A percentile compares a stretch with the other conserved stretches of the same genome.
phyloP scores from a whole-genome alignment of 1,140 invertebrate genomes.

The Cotesia typhae region DNA sequence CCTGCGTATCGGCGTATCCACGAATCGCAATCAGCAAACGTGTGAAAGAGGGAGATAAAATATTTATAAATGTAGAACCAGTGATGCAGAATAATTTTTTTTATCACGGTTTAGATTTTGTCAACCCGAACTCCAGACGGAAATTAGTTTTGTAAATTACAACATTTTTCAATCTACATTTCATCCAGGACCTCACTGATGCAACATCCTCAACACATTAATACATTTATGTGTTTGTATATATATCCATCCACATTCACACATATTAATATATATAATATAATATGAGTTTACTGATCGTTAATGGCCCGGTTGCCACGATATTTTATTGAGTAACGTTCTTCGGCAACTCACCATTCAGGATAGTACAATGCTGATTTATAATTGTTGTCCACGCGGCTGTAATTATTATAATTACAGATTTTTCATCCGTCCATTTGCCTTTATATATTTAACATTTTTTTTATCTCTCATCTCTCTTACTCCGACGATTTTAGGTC shows the following conservation, averaged over 20 bases:
- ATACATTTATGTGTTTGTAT: background rate
- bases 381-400: conserved; percentile 33
- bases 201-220: background rate
- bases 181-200: background rate
- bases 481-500: too few species aligned
- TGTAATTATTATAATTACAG: conserved; percentile 63
- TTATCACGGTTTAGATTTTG: background rate
- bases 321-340: conserved; percentile 30
- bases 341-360: conserved; percentile 19
- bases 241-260: too few species aligned
- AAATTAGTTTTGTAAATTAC: conserved; percentile 12
- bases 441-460: too few species aligned
- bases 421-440: too few species aligned
- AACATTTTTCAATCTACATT: conserved; percentile 20
- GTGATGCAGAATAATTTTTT: background rate
- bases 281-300: conserved; percentile 21
- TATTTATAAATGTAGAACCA: background rate
- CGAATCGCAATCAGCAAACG: too few species aligned
- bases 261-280: background rate
- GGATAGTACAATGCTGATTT: conserved; percentile 26
- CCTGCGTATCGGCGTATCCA: background rate
- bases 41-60: background rate
- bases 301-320: conserved; percentile 23
- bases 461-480: too few species aligned
- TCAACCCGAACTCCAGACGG: background rate